Evolutionary conservation across 2,888 invertebrate species (phyloP), one percentile per base, ranked within the genome.

Genomic region (Coecobrya sp.): DNA sequence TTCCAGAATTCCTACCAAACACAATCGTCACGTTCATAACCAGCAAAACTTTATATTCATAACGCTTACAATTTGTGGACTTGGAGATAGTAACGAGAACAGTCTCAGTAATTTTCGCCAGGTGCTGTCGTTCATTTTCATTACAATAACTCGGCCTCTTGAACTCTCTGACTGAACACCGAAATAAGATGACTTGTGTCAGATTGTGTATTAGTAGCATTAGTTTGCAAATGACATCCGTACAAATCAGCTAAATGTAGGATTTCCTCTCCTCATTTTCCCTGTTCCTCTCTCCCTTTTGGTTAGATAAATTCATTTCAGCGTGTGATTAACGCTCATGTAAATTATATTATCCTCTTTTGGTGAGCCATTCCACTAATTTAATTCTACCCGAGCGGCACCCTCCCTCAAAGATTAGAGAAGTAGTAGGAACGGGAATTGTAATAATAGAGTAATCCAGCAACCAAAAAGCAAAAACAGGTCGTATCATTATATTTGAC

Each of bases 291-390:
- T n/a, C n/a, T 73, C 36, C 10, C 22, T 42, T 8, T 42, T 27
- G 16, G 27, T 52, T 30, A 49, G 55, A n/a, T 30, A 30, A 49
- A 79, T 16, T 79, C 79, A 55, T 79, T 55, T 55, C 25, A 8
- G 52, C 52, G 79, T 79, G 52, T 79, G 79, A 52, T 52, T 79
- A 76, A 76, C 49, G 27, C 79, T 52, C 79, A 79, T 52, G 79
- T 79, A 79, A 52, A 79, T 79, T 79, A 55, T 25, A 55, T 52
- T 79, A 79, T 52, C 52, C 27, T 79, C 25, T 27, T 70, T 49
- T 36, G 45, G 76, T 76, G 13, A 76, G 49, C 25, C 25, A 45
- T 49, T 49, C 49, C 49, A 45, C 76, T 25, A 76, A 49, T 76
- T 49, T 76, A 49, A 76, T 25, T 49, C 25, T 76, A 3, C 45